Conservation (phyloP, 2,113 vertebrate species). For the Hoplias malabaricus region DNA sequence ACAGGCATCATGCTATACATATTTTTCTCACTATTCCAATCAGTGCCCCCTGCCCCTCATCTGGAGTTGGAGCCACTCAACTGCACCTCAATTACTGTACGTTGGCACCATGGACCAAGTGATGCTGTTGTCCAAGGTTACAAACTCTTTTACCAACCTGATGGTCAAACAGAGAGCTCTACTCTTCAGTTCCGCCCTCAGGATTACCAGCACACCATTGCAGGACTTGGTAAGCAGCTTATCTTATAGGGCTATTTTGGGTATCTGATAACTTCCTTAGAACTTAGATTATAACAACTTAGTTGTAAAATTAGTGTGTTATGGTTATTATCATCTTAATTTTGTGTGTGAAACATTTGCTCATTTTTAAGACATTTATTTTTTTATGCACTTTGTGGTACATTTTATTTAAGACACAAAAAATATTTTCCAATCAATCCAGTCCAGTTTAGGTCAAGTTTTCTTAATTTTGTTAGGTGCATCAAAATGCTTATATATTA, state of each 20-base stretch:
- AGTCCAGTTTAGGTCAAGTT: too few relatives aligned
- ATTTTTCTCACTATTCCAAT: conserved; percentile 25
- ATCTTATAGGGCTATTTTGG: background rate
- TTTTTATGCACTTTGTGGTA: background rate
- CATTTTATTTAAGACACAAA: too few relatives aligned
- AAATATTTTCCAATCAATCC: too few relatives aligned
- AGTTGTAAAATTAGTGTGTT: too few relatives aligned
- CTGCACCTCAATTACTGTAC: conserved; percentile 89
- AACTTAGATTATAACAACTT: too few relatives aligned
- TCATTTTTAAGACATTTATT: too few relatives aligned
- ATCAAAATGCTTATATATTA: background rate
- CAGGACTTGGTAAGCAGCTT: conserved; percentile 84
- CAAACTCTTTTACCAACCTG: conserved; percentile 88
- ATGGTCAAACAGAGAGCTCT: conserved; percentile 86
- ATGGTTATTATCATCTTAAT: too few relatives aligned
- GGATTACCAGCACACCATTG: conserved; percentile 77
- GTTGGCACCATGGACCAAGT: conserved; percentile 81
- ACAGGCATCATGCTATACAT: background rate
- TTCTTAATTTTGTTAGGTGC: too few relatives aligned
- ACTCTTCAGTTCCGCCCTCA: conserved; percentile 76
- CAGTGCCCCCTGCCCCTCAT: conserved; percentile 89
- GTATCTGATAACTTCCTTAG: background rate
- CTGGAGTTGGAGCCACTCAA: conserved; percentile 89
- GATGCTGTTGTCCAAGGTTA: conserved; percentile 84
- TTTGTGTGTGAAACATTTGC: too few relatives aligned